These are phyloP conservation scores for Manis javanica DNA, from an alignment of 2,797 vertebrate genomes.

Conservation along the genomic window DNA sequence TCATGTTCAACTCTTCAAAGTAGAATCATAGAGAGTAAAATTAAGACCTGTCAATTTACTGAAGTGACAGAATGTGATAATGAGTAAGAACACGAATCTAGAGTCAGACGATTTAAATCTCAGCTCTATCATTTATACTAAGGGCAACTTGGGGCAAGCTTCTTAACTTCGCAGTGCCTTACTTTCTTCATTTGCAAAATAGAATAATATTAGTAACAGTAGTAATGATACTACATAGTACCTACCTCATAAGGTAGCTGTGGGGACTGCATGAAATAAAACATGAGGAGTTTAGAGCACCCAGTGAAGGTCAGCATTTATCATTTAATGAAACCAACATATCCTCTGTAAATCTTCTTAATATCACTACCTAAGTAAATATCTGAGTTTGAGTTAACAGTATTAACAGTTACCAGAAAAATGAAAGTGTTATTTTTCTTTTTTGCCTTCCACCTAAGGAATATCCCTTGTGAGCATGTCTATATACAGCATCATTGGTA, in stretches of 20 bases:
- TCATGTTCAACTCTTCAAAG: not conserved
- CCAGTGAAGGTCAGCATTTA: not conserved
- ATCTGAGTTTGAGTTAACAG: not conserved
- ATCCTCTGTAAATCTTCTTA: not conserved
- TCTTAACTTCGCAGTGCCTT: not conserved
- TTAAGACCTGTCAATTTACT: not conserved
- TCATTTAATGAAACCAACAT: slow-evolving; percentile 3
- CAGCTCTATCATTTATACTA: not conserved
- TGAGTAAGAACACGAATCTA: not conserved
- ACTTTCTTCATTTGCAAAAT: slow-evolving; percentile 13
- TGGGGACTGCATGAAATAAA: not conserved
- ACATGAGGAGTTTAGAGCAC: not conserved
- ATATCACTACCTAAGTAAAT: slow-evolving; percentile 10
- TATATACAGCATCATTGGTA: slow-evolving; percentile 49
- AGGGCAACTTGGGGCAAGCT: not conserved
- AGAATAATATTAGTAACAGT: not conserved
- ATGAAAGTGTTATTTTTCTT: slow-evolving; percentile 30
- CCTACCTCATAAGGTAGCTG: not conserved
- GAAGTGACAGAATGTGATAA: not conserved
- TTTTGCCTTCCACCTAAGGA: slow-evolving; percentile 60
- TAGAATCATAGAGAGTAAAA: slow-evolving; percentile 1
- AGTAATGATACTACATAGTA: not conserved
- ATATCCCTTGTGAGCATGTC: slow-evolving; percentile 39
- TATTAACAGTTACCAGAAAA: slow-evolving; percentile 27
- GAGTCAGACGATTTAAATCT: not conserved